phyloP scores from a whole-genome alignment of 2,797 vertebrate genomes.

The Eidolon dupreanum region DNA sequence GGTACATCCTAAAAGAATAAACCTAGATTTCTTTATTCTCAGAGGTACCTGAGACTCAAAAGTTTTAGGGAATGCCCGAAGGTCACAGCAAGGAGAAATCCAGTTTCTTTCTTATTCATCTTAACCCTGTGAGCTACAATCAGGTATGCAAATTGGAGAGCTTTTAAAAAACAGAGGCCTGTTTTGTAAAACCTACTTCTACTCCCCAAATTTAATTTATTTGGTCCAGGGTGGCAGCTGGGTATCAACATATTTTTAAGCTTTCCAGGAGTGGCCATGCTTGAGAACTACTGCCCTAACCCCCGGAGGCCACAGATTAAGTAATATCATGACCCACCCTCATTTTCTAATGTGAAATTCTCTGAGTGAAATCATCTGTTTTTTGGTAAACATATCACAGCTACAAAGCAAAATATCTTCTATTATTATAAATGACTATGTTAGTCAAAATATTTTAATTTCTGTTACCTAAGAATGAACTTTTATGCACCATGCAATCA shows the following conservation, averaged over 20 bases:
- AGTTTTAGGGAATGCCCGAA: conserved; percentile 6
- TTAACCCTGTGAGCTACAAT: conserved; percentile 3
- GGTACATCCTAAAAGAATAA: not conserved
- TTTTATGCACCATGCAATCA: not conserved
- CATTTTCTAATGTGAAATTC: not conserved
- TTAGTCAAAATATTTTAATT: conserved; percentile 24
- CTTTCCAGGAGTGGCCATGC: not conserved
- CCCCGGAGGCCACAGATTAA: not conserved
- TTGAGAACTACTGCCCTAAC: not conserved
- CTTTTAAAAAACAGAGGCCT: not conserved
- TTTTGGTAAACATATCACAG: not conserved
- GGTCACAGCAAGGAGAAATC: conserved; percentile 6
- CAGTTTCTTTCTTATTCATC: not conserved
- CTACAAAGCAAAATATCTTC: conserved; percentile 10
- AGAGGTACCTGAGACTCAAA: not conserved
- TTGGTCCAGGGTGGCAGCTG: not conserved
- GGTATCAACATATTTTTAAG: not conserved
- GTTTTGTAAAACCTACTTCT: not conserved
- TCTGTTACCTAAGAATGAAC: not conserved
- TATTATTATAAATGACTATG: not conserved
- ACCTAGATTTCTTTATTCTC: conserved; percentile 7
- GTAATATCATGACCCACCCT: not conserved
- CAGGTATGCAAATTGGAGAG: not conserved
- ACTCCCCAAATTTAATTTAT: not conserved
- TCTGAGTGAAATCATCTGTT: not conserved